phyloP scores from a whole-genome alignment of 37 sponge, comb jelly and placozoan genomes.

The Bolinopsis microptera region DNA sequence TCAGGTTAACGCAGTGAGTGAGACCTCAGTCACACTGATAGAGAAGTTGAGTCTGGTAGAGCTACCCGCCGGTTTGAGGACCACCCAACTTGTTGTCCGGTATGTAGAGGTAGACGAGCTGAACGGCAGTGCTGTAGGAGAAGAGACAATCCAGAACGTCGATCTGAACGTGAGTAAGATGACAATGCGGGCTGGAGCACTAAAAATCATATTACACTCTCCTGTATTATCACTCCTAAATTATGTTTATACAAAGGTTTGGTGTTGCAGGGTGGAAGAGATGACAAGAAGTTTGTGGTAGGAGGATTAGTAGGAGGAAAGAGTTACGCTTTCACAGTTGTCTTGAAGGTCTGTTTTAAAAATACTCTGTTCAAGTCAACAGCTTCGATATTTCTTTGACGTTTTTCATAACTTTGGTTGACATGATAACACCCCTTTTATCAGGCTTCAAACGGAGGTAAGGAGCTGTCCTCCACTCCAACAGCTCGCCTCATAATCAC shows the following conservation, averaged over 20 bases:
- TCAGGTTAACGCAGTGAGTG: neutral
- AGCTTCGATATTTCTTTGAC: too few relatives aligned
- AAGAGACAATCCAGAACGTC: neutral
- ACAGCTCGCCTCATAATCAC: neutral
- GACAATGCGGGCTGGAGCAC: too few relatives aligned
- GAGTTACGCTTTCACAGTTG: neutral
- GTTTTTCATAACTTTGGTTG: too few relatives aligned
- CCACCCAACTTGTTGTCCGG: neutral
- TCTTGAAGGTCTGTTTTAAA: neutral
- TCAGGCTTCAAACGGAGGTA: neutral
- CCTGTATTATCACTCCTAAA: too few relatives aligned
- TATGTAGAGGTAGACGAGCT: neutral
- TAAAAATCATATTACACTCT: too few relatives aligned
- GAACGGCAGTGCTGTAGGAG: neutral
- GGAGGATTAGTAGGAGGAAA: neutral
- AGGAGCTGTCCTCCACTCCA: neutral
- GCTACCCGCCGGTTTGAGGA: neutral
- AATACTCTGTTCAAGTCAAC: too few relatives aligned
- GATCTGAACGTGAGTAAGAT: neutral
- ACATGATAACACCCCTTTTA: too few relatives aligned
- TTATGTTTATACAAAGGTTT: too few relatives aligned
- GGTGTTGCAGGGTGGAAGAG: neutral
- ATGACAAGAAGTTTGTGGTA: neutral
- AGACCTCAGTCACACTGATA: neutral
- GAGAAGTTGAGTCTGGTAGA: slow-evolving; percentile 9